Base-by-base conservation (phyloP, 2,797 vertebrate genomes). In the Steatocranus sp. region DNA sequence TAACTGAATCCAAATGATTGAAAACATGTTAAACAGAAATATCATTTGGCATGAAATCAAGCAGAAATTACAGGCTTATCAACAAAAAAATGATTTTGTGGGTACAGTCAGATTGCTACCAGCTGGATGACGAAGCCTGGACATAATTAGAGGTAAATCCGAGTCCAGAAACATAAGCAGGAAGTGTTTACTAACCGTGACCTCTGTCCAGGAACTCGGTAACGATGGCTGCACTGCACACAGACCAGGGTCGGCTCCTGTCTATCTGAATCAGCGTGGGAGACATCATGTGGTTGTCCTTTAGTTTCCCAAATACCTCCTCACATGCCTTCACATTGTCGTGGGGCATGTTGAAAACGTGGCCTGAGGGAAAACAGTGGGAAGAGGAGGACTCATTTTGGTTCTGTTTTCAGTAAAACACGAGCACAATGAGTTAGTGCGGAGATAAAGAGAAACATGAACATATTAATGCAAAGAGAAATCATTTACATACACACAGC, bases 271-370 rank as follows among this genome's bases (percentile, higher is more conserved):
- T 99, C 89, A 99, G 96, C 0, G 98, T 99, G 8, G 98, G 98
- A 41, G 98, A 99, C 98, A 99, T 99, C 98, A 99, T 99, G 94
- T 99, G 98, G 93, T 99, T 98, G 94, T 98, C 98, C 89, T 94
- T 97, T 83, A 98, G 96, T 85, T 96, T 97, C 49, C 98, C 98
- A 4, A 99, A 99, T 58, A 97, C 97, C 91, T 98, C 97, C 93
- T 99, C 98, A 1, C 98, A 99, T 56, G 97, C 98, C 79, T 98
- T 99, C 90, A 99, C 98, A 0, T 98, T 99, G 95, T 99, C 98
- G 0, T 99, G 98, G 75, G 98, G 98, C 98, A 99, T 99, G 92
- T 98, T 99, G 94, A 99, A 99, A 83, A 99, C 97, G 0, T 99
- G 98, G 23, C 98, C 98, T 99, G 91, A 25, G 85, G 80, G 43